phyloP scores from a whole-genome alignment of 2,888 invertebrate genomes.

The Phlogophora meticulosa region DNA sequence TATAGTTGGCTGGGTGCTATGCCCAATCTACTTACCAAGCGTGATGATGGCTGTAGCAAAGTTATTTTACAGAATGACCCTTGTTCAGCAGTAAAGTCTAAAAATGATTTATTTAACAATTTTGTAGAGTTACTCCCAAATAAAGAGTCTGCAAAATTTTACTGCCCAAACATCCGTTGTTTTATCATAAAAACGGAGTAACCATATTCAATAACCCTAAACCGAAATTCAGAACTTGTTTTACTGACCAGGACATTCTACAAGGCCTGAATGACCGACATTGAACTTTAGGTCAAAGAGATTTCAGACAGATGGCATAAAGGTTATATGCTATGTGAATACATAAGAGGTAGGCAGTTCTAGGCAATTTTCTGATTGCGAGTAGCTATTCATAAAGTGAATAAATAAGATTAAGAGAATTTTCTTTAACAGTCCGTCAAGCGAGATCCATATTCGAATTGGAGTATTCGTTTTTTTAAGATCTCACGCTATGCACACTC shows the following conservation, averaged over 20 bases:
- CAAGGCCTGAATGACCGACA: constrained; percentile 24
- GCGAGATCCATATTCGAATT: constrained; percentile 17
- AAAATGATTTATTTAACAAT: constrained; percentile 40
- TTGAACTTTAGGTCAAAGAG: constrained; percentile 52
- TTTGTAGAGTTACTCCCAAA: constrained; percentile 12
- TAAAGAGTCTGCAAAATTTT: constrained; percentile 42
- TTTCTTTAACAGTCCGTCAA: constrained; percentile 1
- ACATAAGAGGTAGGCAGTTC: constrained; percentile 22
- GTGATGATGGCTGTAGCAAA: constrained; percentile 14
- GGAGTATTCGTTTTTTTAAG: constrained; percentile 7
- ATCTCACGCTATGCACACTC: too few relatives aligned
- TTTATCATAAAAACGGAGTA: constrained; percentile 39
- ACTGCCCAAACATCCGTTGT: constrained; percentile 24
- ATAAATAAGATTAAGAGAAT: constrained; percentile 31
- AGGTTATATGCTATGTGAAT: constrained; percentile 57
- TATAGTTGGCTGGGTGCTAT: too few relatives aligned
- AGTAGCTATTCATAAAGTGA: constrained; percentile 23
- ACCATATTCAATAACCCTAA: constrained; percentile 44
- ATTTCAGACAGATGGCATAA: constrained; percentile 44
- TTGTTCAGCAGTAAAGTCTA: constrained; percentile 25
- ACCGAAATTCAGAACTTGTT: constrained; percentile 58
- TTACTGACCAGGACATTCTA: constrained; percentile 49
- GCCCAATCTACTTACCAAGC: neutral
- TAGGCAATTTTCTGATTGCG: constrained; percentile 35
- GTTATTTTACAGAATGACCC: constrained; percentile 17